A percentile compares a stretch with the other conserved stretches of the same genome.
Evolutionary conservation across 1,140 invertebrate genomes (phyloP).

Genomic region (Tetranychus urticae): DNA sequence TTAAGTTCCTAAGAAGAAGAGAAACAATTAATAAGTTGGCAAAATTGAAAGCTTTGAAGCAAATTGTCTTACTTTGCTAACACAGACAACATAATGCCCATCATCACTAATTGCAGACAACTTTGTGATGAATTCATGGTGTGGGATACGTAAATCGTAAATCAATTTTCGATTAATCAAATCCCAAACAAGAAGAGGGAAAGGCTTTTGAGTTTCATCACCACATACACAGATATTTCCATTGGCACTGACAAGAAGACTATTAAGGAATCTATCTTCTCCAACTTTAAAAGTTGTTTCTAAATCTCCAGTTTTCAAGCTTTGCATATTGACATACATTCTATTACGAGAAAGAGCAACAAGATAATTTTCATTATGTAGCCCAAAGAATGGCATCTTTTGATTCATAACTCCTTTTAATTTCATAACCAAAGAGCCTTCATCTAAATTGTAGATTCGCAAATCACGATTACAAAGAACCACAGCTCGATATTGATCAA

Average conservation of each 20-base stretch:
- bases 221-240: conserved; percentile 64
- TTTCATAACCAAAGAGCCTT: conserved; percentile 39
- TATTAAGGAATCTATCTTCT: conserved; percentile 47
- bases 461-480: conserved; percentile 55
- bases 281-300: conserved; percentile 52
- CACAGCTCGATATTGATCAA: conserved; percentile 40
- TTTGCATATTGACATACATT: conserved; percentile 75
- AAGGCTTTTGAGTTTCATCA: conserved; percentile 59
- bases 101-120: conserved; percentile 62
- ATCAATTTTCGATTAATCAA: conserved; percentile 51
- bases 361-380: conserved; percentile 48
- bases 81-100: conserved; percentile 37
- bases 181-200: conserved; percentile 66
- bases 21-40: not conserved
- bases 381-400: conserved; percentile 65
- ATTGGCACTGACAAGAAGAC: conserved; percentile 57
- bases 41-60: not conserved
- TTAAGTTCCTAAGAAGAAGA: conserved; percentile 40
- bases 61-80: conserved; percentile 21
- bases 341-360: conserved; percentile 56
- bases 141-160: conserved; percentile 60
- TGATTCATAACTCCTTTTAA: conserved; percentile 71
- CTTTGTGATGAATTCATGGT: conserved; percentile 62
- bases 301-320: conserved; percentile 50
- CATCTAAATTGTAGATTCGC: conserved; percentile 47